These are phyloP conservation scores for Acrobeloides nanus DNA, from an alignment of 2,888 invertebrate species.

Conservation along the genomic window DNA sequence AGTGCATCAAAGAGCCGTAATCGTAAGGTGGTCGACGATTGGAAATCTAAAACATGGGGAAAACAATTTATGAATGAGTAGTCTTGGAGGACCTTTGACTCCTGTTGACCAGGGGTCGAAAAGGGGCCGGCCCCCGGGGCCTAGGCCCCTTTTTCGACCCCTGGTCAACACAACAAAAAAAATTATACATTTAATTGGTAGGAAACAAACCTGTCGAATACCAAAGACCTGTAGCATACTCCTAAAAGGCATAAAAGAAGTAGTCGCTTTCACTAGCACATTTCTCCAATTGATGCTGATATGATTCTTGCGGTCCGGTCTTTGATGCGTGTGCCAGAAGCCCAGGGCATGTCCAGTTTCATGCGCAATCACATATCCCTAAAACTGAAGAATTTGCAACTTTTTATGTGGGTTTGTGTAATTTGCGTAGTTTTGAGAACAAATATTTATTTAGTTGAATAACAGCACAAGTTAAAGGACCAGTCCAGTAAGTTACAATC, in stretches of 20 bases:
- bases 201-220: constrained; percentile 43
- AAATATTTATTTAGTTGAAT: background rate
- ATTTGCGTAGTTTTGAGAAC: no score
- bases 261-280: constrained; percentile 33
- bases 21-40: constrained; percentile 49
- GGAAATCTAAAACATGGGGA: constrained; percentile 46
- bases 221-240: constrained; percentile 52
- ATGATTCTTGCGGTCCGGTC: constrained; percentile 44
- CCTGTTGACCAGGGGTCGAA: no score
- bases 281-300: constrained; percentile 36
- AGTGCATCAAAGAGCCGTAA: constrained; percentile 52
- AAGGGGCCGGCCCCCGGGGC: no score
- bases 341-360: constrained; percentile 53
- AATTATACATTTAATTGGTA: no score
- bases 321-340: constrained; percentile 53
- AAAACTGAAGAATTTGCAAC: no score
- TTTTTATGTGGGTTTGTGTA: no score
- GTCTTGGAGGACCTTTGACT: no score
- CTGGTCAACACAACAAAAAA: no score
- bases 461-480: background rate
- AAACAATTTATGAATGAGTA: no score
- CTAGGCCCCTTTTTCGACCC: no score
- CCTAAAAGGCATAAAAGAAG: constrained; percentile 53
- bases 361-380: constrained; percentile 53
- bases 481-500: background rate